Conservation (phyloP, 2,888 invertebrate species). For the Exocentrus adspersus region DNA sequence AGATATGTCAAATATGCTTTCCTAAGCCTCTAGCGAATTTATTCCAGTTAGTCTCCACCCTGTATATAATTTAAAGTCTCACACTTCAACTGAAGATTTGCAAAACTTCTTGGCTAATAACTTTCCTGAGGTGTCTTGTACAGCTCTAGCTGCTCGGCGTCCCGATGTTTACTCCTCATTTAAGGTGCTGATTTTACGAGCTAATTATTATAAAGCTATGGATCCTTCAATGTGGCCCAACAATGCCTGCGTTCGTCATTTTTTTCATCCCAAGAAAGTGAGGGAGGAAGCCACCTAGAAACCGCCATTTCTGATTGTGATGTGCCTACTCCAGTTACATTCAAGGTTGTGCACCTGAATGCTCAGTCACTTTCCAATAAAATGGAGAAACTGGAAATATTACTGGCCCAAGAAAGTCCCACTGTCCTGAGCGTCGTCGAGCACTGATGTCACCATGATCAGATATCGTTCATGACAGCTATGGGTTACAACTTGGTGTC, state of each 20-base stretch:
- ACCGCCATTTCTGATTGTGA: not conserved
- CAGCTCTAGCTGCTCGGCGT: not conserved
- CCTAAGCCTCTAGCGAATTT: no score
- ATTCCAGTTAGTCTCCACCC: no score
- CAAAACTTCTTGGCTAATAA: not conserved
- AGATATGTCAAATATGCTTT: no score
- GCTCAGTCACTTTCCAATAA: not conserved
- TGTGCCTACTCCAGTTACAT: not conserved
- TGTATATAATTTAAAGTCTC: no score
- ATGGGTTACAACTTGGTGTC: not conserved
- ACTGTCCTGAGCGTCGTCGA: not conserved
- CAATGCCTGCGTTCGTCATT: no score
- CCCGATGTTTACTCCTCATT: not conserved
- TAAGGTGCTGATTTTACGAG: not conserved
- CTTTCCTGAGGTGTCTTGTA: not conserved
- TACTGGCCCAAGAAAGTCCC: not conserved
- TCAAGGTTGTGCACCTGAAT: not conserved
- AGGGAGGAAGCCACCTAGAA: not conserved
- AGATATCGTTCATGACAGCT: not conserved
- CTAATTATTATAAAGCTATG: not conserved
- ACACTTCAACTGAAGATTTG: not conserved
- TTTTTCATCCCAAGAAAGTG: not conserved
- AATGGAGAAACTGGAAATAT: not conserved
- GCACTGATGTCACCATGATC: not conserved
- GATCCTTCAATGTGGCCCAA: not conserved